A percentile compares a stretch with the other conserved stretches of the same genome.
phyloP scores from a whole-genome alignment of 1,140 invertebrate genomes.

The Meloidogyne hapla region DNA sequence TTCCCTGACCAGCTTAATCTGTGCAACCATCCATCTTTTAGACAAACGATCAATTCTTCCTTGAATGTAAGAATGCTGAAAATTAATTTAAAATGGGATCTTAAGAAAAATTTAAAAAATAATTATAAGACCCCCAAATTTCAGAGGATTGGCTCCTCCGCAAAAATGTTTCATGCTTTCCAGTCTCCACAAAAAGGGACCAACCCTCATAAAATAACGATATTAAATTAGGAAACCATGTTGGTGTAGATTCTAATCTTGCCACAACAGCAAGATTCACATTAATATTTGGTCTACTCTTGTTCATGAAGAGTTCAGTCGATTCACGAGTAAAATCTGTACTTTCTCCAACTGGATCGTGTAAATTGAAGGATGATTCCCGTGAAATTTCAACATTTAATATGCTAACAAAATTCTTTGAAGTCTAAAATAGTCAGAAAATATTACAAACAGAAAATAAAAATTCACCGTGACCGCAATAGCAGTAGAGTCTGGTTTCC shows the following conservation, averaged over 20 bases:
- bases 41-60: constrained; percentile 49
- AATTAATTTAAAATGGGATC: not conserved
- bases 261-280: constrained; percentile 45
- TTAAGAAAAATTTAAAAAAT: not conserved
- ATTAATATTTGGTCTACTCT: constrained; percentile 32
- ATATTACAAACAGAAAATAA: not conserved
- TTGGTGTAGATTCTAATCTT: constrained; percentile 40
- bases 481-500: constrained; percentile 48
- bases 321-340: constrained; percentile 29
- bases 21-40: constrained; percentile 53
- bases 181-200: too few species aligned
- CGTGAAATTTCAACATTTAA: constrained; percentile 41
- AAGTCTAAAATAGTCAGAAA: constrained; percentile 46
- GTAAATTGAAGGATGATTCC: constrained; percentile 40
- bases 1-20: constrained; percentile 43
- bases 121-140: too few species aligned
- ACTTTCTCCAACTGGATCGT: constrained; percentile 24
- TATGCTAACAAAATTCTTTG: constrained; percentile 46
- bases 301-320: constrained; percentile 41
- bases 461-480: constrained; percentile 46
- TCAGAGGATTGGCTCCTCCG: too few species aligned
- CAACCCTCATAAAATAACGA: not conserved
- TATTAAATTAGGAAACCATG: constrained; percentile 38
- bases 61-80: constrained; percentile 48
- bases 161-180: too few species aligned